Conservation (phyloP, 1,140 invertebrate genomes). For the silkworm (Bombyx mori) region ASM3026992v2 NC_085116.1:9405501-9406000, state of each 20-base stretch:
- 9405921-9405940: slow-evolving; percentile 40
- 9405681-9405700: slow-evolving; percentile 29
- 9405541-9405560: no score
- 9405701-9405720: slow-evolving; percentile 56
- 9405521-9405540: no score
- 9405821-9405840: not conserved
- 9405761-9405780: not conserved
- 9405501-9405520: no score
- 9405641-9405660: slow-evolving; percentile 44
- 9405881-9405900: slow-evolving; percentile 35
- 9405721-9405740: slow-evolving; percentile 49
- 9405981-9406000: slow-evolving; percentile 69
- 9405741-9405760: slow-evolving; percentile 25
- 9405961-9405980: slow-evolving; percentile 65
- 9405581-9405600: no score
- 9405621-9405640: no score
- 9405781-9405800: not conserved
- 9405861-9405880: slow-evolving; percentile 62
- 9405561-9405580: no score
- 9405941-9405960: slow-evolving; percentile 65
- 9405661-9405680: slow-evolving; percentile 69
- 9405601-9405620: no score
- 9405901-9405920: slow-evolving; percentile 47
- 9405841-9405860: slow-evolving; percentile 24
- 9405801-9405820: slow-evolving; percentile 55